Evolutionary conservation across 2,797 vertebrate species (phyloP), one percentile per base, ranked within the genome.

Genomic region (Acipenser ruthenus): DNA sequence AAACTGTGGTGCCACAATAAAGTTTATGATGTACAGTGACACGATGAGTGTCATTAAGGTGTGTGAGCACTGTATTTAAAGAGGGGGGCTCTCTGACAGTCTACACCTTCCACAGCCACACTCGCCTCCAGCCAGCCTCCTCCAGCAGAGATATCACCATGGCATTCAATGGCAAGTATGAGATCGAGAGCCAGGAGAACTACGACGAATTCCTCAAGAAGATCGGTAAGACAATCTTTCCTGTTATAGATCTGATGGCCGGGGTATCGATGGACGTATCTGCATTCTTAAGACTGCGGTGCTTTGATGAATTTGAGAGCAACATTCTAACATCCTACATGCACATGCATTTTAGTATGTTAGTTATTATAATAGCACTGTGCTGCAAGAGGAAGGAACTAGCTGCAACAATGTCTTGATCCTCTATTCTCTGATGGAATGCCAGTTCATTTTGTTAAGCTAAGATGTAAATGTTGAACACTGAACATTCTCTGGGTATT

Each of bases 151-250:
- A 11, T 12, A 47, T 67, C 75, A 80, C 62, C 64, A 98, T 97
- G 96, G 85, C 91, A 77, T 98, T 96, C 50, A 1, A 74, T 4
- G 95, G 96, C 84, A 95, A 83, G 87, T 98, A 92, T 10, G 91
- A 97, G 86, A 84, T 86, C 0, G 93, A 96, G 80, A 78, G 73
- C 0, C 94, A 98, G 64, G 92, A 94, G 79, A 95, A 95, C 73
- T 98, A 96, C 0, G 93, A 93, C 0, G 88, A 77, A 0, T 98
- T 98, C 82, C 93, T 94, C 91, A 92, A 88, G 73, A 68, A 85
- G 23, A 73, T 98, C 2, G 91, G 96, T 97, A 79, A 92, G 93
- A 52, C 15, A 37, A 7, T n/a, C 37, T 10, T 52, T 67, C 62
- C 49, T 6, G 59, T 63, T 60, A 6, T 18, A 15, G 13, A 10